Evolutionary conservation across 2,888 invertebrate genomes (phyloP), one percentile per base, ranked within the genome.

Genomic region (Cybosia mesomella): DNA sequence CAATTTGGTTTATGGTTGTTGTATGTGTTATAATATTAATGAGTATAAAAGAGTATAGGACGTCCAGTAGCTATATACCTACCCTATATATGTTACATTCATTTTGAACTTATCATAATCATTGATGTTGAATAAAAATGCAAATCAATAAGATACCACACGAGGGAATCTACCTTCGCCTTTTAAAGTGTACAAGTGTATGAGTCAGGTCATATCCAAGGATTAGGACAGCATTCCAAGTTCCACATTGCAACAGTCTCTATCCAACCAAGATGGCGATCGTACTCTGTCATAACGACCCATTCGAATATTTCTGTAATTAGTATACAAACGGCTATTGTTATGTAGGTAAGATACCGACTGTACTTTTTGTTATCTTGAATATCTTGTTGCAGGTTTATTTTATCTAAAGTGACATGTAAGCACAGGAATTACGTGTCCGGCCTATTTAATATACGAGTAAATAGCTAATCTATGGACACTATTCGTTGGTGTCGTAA

Each of bases 191-290:
- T 49, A n/a, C 79, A 79, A 72, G 74, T 82, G 28, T 28, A 28
- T 79, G 74, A 77, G 58, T 82, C 75, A 75, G 73, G 68, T 70
- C 58, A 71, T 76, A 72, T 77, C 76, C 74, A 68, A 75, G 69
- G 75, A 74, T 75, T 76, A 75, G 72, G 73, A 71, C 85, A 66
- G 68, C 85, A 85, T 85, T 86, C 85, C 81, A 54, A 66, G 67
- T 68, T 73, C 66, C 66, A 65, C 76, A 72, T 73, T 78, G 75
- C 80, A 79, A 71, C 57, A 67, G 63, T 73, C 79, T 77, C 79
- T 83, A 74, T 77, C 61, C 71, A 68, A 63, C 58, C 72, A 68
- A 78, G 70, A 74, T 71, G 73, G 75, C 73, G 71, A 75, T 71
- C 55, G 58, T 72, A 76, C 76, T 57, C 73, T 68, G 65, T 73